Evolutionary conservation across 2,113 vertebrate species (phyloP).

Genomic region (Zeus faber): DNA sequence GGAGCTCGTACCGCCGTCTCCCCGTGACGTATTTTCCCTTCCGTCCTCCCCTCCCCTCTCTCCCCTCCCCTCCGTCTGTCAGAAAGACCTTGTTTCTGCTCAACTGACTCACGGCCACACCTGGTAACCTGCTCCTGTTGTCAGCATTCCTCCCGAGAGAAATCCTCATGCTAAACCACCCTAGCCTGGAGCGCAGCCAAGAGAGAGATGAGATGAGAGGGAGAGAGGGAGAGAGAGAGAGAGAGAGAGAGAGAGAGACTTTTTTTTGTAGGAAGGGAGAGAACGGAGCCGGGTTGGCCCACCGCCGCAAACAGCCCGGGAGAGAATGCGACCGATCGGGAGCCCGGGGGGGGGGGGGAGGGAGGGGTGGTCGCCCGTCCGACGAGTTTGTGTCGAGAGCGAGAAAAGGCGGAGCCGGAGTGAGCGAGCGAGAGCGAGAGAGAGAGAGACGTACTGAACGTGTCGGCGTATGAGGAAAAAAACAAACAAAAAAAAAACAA

Average conservation of each 20-base stretch:
- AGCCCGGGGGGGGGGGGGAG: slow-evolving; percentile 30
- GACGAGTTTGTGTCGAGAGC: slow-evolving; percentile 70
- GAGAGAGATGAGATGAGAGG: slow-evolving; percentile 34
- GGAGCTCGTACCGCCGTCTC: too few species aligned
- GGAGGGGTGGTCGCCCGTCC: slow-evolving; percentile 55
- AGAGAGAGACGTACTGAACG: background rate
- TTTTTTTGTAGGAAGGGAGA: slow-evolving; percentile 12
- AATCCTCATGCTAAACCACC: slow-evolving; percentile 77
- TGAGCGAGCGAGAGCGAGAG: background rate
- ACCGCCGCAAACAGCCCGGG: slow-evolving; percentile 46
- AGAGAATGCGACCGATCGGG: slow-evolving; percentile 66
- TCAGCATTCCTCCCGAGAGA: slow-evolving; percentile 79
- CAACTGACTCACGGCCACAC: slow-evolving; percentile 80
- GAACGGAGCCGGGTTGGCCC: slow-evolving; percentile 41
- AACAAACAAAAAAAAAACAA: too few species aligned
- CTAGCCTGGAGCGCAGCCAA: slow-evolving; percentile 78
- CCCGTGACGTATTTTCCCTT: too few species aligned
- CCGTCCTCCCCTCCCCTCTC: slow-evolving; percentile 14
- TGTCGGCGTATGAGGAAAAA: background rate
- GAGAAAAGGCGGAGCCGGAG: slow-evolving; percentile 38
- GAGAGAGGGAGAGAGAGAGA: slow-evolving; percentile 19
- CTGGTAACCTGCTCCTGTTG: slow-evolving; percentile 80
- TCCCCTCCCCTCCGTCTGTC: slow-evolving; percentile 52
- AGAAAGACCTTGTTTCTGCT: slow-evolving; percentile 76
- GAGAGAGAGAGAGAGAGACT: slow-evolving; percentile 11